These are phyloP conservation scores for Hyles lineata DNA, from an alignment of 2,888 invertebrate species.

Conservation along the genomic window DNA sequence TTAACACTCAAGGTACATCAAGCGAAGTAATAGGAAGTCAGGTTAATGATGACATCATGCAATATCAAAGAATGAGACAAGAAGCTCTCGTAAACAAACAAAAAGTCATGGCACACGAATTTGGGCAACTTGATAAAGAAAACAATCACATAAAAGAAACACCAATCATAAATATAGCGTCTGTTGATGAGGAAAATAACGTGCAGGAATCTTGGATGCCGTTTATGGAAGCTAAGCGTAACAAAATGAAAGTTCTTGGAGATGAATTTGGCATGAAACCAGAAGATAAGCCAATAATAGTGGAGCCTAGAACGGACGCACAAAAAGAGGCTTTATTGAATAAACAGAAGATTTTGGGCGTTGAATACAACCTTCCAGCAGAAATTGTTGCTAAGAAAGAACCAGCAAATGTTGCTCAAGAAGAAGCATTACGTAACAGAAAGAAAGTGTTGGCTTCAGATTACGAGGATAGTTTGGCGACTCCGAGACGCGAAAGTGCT, in stretches of 20 bases:
- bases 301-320: constrained; percentile 70
- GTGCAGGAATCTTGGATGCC: constrained; percentile 54
- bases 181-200: constrained; percentile 68
- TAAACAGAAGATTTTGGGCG: constrained; percentile 85
- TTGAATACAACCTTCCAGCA: constrained; percentile 83
- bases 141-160: constrained; percentile 58
- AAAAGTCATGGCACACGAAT: constrained; percentile 82
- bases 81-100: constrained; percentile 78
- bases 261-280: constrained; percentile 57
- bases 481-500: constrained; percentile 49
- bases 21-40: constrained; percentile 67
- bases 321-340: constrained; percentile 86
- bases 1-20: constrained; percentile 56
- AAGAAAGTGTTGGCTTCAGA: constrained; percentile 58
- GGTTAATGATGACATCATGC: constrained; percentile 63
- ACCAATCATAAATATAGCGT: constrained; percentile 46
- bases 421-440: constrained; percentile 70
- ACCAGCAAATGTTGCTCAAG: constrained; percentile 68
- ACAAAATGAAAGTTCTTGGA: constrained; percentile 69
- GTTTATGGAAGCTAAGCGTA: constrained; percentile 66
- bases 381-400: constrained; percentile 52
- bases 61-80: constrained; percentile 69
- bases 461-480: constrained; percentile 48
- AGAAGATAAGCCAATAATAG: constrained; percentile 33
- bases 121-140: constrained; percentile 66